A percentile compares a stretch with the other conserved stretches of the same genome.
Conservation (phyloP, 2,888 invertebrate species). For the Cryptocephalus moraei region DNA sequence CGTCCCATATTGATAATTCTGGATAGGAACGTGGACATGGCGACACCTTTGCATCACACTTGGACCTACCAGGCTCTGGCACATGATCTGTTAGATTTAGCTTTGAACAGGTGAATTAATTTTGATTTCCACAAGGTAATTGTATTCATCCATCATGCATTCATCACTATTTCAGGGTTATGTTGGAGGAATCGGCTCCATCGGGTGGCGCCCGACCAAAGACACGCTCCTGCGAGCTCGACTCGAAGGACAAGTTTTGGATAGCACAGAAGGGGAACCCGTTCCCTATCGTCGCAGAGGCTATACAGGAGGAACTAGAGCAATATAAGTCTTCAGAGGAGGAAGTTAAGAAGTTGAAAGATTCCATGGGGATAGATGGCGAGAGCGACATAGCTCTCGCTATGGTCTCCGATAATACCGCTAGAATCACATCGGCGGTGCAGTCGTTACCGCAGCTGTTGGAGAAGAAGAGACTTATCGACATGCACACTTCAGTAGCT, state of each 20-base stretch:
- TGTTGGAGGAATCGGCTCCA: constrained; percentile 32
- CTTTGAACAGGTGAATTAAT: constrained; percentile 58
- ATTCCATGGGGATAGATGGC: constrained; percentile 86
- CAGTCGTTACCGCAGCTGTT: constrained; percentile 92
- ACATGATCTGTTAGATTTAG: constrained; percentile 90
- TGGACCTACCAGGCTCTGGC: constrained; percentile 99
- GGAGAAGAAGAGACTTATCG: constrained; percentile 94
- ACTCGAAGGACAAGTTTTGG: constrained; percentile 88
- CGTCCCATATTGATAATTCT: constrained; percentile 85
- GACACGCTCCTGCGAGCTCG: constrained; percentile 82
- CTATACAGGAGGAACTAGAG: constrained; percentile 96
- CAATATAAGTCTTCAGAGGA: constrained; percentile 85
- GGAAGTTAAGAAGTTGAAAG: constrained; percentile 90
- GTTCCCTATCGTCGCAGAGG: constrained; percentile 92
- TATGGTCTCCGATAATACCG: constrained; percentile 87
- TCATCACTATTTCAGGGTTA: constrained; percentile 16
- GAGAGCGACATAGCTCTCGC: constrained; percentile 79
- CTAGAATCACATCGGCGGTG: constrained; percentile 87
- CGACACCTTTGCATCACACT: constrained; percentile 96
- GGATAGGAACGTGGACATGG: constrained; percentile 92
- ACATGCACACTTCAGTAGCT: constrained; percentile 98
- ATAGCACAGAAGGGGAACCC: constrained; percentile 86
- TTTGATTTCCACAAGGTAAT: too few species aligned
- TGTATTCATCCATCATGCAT: too few species aligned
- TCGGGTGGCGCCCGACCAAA: constrained; percentile 53